Evolutionary conservation across 2,888 invertebrate genomes (phyloP), one percentile per base, ranked within the genome.

Genomic region (Harpalus rufipes): DNA sequence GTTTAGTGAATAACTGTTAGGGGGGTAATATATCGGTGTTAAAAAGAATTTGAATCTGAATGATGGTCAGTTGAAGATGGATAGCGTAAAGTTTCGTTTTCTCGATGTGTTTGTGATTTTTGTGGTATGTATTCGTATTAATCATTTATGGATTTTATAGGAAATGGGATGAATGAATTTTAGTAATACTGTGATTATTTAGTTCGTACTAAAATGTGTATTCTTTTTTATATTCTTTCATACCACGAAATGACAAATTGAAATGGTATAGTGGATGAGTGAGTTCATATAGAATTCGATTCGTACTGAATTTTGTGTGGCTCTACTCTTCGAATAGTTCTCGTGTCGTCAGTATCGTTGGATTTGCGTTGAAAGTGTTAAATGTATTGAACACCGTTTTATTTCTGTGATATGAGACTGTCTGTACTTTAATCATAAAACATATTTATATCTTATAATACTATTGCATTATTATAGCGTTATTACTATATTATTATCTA

Each of bases 1-100:
- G 92, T 93, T 90, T 91, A 94, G 92, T 86, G 59, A 74, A 65
- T 51, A n/a, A 14, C 32, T 68, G 32, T 68, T 68, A 16, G 56
- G 59, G 6, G 16, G 63, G 7, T 63, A 25, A 63, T 21, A 68
- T 39, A 14, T 68, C 68, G 68, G 68, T 58, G 78, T 76, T 58
- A 18, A 44, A 18, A 32, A 4, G 32, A 32, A 44, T 76, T 5
- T 16, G 74, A 18, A 56, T 51, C 44, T 44, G 76, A n/a, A 68
- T 81, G 68, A n/a, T 44, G 18, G 32, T 59, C 21, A 56, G 59
- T 51, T 83, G 44, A 14, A 51, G 83, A 25, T 51, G 18, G 51
- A 32, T 63, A 65, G 65, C n/a, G 56, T 82, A 72, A 14, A 39
- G 25, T 25, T 21, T 63, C 78, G 78, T 25, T 32, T 68, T 74